These are phyloP conservation scores for Crossocerus cetratus DNA, from an alignment of 2,888 invertebrate genomes.

Conservation along the genomic window DNA sequence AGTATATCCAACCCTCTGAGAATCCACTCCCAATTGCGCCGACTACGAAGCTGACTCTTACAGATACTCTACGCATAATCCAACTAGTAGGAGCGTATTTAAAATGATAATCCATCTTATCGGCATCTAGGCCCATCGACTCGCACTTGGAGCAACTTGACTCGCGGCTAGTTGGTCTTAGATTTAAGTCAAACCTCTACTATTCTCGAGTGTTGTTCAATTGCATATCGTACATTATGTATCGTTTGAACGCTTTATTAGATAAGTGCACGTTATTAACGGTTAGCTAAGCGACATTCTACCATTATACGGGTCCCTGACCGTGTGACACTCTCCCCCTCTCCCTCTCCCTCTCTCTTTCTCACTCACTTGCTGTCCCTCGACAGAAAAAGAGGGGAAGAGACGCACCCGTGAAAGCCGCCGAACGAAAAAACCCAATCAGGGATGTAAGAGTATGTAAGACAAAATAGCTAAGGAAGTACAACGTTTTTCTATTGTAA, in stretches of 20 bases:
- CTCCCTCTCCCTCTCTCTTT: too few species aligned
- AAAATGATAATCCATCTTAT: too few species aligned
- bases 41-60: too few species aligned
- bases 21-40: too few species aligned
- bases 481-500: constrained; percentile 63
- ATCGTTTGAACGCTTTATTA: constrained; percentile 57
- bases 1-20: too few species aligned
- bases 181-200: constrained; percentile 40
- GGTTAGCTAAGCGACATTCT: constrained; percentile 43
- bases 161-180: constrained; percentile 27
- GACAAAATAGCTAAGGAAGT: constrained; percentile 25
- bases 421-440: constrained; percentile 6
- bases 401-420: not conserved
- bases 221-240: constrained; percentile 48
- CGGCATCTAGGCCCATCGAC: too few species aligned
- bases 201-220: constrained; percentile 43
- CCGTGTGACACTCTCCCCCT: not conserved
- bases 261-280: constrained; percentile 55
- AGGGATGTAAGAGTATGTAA: constrained; percentile 19
- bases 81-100: too few species aligned
- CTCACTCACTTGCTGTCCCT: not conserved
- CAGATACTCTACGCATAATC: too few species aligned
- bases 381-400: not conserved
- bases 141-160: constrained; percentile 15
- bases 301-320: constrained; percentile 21